Evolutionary conservation across 2,888 invertebrate species (phyloP).

Genomic region (Dicycla oo): DNA sequence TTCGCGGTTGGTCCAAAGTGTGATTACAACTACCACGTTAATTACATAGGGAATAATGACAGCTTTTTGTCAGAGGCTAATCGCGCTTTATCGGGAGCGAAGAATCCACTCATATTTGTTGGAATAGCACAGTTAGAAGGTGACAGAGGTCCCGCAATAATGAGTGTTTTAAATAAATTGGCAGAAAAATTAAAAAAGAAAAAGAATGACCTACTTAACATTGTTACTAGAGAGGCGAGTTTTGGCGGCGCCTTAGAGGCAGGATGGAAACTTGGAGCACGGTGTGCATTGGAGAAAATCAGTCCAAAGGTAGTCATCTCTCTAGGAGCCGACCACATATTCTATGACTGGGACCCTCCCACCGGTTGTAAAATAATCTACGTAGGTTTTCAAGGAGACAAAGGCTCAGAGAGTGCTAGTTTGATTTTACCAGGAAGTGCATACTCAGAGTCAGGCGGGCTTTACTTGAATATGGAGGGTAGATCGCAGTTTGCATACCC

Average conservation of each 20-base stretch:
- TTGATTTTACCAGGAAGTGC: constrained; percentile 98
- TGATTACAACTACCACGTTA: constrained; percentile 94
- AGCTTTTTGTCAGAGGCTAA: constrained; percentile 64
- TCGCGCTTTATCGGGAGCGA: constrained; percentile 69
- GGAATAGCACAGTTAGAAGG: constrained; percentile 78
- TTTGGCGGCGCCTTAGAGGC: constrained; percentile 98
- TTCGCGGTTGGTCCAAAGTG: constrained; percentile 96
- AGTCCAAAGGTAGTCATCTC: constrained; percentile 95
- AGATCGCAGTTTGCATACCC: constrained; percentile 96
- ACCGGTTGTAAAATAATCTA: constrained; percentile 96
- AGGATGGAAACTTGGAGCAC: constrained; percentile 95
- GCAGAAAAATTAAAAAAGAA: constrained; percentile 48
- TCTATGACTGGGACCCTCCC: constrained; percentile 94
- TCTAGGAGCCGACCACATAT: constrained; percentile 97
- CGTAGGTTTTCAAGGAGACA: constrained; percentile 98
- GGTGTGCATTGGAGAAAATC: constrained; percentile 88
- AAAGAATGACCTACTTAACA: constrained; percentile 93
- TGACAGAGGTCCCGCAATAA: constrained; percentile 66
- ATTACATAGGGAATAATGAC: constrained; percentile 74
- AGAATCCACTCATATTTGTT: constrained; percentile 82
- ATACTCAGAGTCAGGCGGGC: constrained; percentile 98
- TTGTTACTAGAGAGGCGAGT: constrained; percentile 97
- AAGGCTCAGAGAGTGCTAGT: constrained; percentile 96
- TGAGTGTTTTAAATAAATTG: constrained; percentile 68
- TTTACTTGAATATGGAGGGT: constrained; percentile 99